Base-by-base conservation (phyloP, 2,113 vertebrate species). In the Dolichallabes microphthalmus region DNA sequence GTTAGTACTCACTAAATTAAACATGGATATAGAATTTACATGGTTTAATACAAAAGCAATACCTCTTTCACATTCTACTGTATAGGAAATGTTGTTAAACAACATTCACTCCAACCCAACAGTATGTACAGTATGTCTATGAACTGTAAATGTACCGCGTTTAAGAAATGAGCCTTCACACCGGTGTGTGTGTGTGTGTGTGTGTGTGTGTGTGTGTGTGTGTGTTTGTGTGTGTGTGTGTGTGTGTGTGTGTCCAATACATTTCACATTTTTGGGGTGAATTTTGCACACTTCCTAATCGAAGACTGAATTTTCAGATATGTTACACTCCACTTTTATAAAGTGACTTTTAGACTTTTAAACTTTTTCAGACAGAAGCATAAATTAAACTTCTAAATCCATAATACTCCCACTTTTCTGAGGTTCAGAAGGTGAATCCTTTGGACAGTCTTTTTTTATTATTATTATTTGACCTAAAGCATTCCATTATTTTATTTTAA, bases 351-450 rank as follows among this genome's bases (percentile, higher is more conserved):
- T 25, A 64, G 35, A 80, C 55, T 80, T 15, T 63, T 12, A 45
- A 35, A 58, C 55, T 35, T 35, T 3, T 13, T 14, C 20, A 20
- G 52, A 77, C 19, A 8, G 12, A 79, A 79, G 27, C 30, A 60
- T 39, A 35, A 60, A 79, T 79, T 22, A 60, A 19, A 32, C 30
- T 27, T 64, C 22, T n/a, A 64, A 50, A 52, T 81, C 79, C 64
- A 60, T 64, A 60, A 63, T 61, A 13, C 2, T 80, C 11, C 14
- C 13, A 53, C 55, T 79, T 60, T 79, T 14, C 55, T 27, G 11
- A 45, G 32, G 60, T 80, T 80, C 79, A 80, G 39, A 64, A 45
- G 39, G 35, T 63, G 58, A 80, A 63, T 50, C 7, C 57, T 80
- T 64, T 80, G 14, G 60, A 64, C 35, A 27, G 25, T 19, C 60